A percentile compares a stretch with the other conserved stretches of the same genome.
These are phyloP conservation scores for Euura lappo DNA, from an alignment of 1,140 invertebrate species.

Conservation along the genomic window DNA sequence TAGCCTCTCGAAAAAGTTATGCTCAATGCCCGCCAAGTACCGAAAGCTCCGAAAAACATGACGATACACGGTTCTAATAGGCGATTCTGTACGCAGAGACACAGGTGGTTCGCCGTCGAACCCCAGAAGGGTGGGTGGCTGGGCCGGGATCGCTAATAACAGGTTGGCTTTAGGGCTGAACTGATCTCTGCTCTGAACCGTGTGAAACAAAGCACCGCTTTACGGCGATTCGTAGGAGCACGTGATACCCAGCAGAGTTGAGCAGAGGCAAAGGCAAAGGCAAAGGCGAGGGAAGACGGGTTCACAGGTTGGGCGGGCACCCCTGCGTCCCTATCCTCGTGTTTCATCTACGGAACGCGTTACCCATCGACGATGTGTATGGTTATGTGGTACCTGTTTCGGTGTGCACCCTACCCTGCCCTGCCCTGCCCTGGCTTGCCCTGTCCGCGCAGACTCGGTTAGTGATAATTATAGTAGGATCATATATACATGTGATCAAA, in stretches of 20 bases:
- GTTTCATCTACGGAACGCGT: neutral
- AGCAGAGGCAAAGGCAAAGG: too few relatives aligned
- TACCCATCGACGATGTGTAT: neutral
- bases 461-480: slow-evolving; percentile 1
- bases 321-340: neutral
- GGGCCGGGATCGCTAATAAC: neutral
- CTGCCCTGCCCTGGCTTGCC: too few relatives aligned
- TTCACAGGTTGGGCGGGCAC: neutral
- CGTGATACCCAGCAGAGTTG: neutral
- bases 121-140: neutral
- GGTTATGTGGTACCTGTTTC: neutral
- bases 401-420: too few relatives aligned
- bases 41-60: neutral
- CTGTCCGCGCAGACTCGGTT: neutral
- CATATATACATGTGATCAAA: too few relatives aligned
- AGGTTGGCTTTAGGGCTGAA: neutral
- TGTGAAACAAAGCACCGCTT: slow-evolving; percentile 6
- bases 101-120: neutral
- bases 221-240: neutral
- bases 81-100: neutral
- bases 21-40: slow-evolving; percentile 13
- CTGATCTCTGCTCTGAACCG: neutral
- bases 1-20: slow-evolving; percentile 7
- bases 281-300: neutral
- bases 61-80: neutral